phyloP scores from a whole-genome alignment of 1,140 invertebrate genomes.

The Artemia franciscana region DNA sequence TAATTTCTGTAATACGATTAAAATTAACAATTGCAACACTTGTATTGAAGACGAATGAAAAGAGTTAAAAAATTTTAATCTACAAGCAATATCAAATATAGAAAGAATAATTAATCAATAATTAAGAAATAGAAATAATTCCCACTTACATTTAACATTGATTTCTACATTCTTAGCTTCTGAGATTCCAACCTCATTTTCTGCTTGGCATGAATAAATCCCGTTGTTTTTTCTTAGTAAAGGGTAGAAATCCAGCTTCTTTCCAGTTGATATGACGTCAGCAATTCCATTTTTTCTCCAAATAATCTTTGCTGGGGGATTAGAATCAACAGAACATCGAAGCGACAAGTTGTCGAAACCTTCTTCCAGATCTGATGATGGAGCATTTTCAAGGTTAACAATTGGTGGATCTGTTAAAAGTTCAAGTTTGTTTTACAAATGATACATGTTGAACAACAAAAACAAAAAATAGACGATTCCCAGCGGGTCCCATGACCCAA shows the following conservation, averaged over 20 bases:
- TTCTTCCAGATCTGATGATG: constrained; percentile 49
- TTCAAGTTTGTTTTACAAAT: too few relatives aligned
- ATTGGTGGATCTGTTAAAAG: constrained; percentile 43
- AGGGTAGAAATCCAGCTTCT: constrained; percentile 39
- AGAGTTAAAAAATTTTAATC: too few relatives aligned
- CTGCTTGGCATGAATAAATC: constrained; percentile 56
- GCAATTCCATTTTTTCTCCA: constrained; percentile 39
- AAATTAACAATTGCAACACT: too few relatives aligned
- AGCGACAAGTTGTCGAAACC: constrained; percentile 48
- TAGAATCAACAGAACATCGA: constrained; percentile 54
- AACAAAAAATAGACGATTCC: too few relatives aligned
- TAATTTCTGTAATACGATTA: too few relatives aligned
- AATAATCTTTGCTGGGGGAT: constrained; percentile 56
- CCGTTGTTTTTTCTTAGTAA: constrained; percentile 37
- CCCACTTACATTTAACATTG: constrained; percentile 55
- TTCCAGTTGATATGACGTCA: constrained; percentile 16
- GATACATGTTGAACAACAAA: too few relatives aligned
- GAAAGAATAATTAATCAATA: too few relatives aligned
- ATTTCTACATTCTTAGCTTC: constrained; percentile 50
- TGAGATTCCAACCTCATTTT: constrained; percentile 51
- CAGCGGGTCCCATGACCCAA: too few relatives aligned
- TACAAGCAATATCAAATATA: too few relatives aligned
- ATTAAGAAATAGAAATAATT: neutral
- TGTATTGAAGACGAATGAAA: too few relatives aligned
- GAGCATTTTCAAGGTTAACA: constrained; percentile 40